phyloP scores from a whole-genome alignment of 2,888 invertebrate species.

The Heliothis peltigera region DNA sequence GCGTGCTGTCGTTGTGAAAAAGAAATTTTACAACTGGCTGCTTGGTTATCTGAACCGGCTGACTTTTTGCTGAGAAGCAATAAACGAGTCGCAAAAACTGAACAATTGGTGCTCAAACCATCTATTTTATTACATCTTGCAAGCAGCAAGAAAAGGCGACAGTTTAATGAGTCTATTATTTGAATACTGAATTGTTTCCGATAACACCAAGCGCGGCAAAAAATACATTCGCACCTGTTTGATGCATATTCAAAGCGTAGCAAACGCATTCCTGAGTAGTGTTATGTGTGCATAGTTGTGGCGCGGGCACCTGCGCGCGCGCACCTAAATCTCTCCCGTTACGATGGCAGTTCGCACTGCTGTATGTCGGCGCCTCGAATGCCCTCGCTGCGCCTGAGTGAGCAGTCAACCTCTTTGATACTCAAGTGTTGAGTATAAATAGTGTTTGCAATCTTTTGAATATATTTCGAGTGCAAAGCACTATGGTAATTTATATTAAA shows the following conservation, averaged over 20 bases:
- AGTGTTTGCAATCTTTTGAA: constrained; percentile 3
- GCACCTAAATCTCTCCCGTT: constrained; percentile 61
- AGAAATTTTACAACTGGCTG: constrained; percentile 17
- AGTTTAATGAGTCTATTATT: constrained; percentile 22
- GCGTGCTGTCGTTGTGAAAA: constrained; percentile 18
- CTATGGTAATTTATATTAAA: neutral
- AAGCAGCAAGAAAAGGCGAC: neutral
- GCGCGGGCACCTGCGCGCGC: constrained; percentile 61
- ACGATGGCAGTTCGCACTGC: constrained; percentile 57
- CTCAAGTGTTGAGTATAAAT: neutral
- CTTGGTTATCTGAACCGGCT: constrained; percentile 11
- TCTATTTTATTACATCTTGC: constrained; percentile 18
- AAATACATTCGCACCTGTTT: constrained; percentile 42
- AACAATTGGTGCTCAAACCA: constrained; percentile 31
- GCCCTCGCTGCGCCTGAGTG: constrained; percentile 41
- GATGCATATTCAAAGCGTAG: constrained; percentile 48
- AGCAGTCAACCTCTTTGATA: constrained; percentile 42
- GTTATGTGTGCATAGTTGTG: constrained; percentile 11
- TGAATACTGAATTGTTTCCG: constrained; percentile 9
- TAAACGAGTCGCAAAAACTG: constrained; percentile 26
- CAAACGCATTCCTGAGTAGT: constrained; percentile 44
- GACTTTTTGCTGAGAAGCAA: constrained; percentile 17
- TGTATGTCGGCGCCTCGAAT: constrained; percentile 26
- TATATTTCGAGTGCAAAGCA: neutral
- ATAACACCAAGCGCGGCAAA: constrained; percentile 23